Conservation (phyloP, 1,140 invertebrate genomes). For the Palaemon carinicauda region DNA sequence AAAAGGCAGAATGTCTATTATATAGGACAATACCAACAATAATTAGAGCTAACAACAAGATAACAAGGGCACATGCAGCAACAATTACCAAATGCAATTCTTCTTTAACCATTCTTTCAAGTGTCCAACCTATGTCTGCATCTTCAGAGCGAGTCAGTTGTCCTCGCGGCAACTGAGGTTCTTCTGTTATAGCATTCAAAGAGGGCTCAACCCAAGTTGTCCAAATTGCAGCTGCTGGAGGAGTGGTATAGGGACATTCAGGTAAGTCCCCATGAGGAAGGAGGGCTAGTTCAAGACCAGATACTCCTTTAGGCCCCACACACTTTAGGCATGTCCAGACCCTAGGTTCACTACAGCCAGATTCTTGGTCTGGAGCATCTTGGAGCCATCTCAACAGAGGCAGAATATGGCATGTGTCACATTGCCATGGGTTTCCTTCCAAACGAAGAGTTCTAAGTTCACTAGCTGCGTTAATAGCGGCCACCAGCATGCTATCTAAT, state of each 20-base stretch:
- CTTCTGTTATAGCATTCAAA: slow-evolving; percentile 28
- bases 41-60: slow-evolving; percentile 63
- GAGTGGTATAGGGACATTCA: slow-evolving; percentile 33
- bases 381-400: slow-evolving; percentile 62
- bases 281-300: slow-evolving; percentile 53
- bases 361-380: slow-evolving; percentile 58
- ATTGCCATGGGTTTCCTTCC: slow-evolving; percentile 73
- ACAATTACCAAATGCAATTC: slow-evolving; percentile 61
- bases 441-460: slow-evolving; percentile 66
- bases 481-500: slow-evolving; percentile 69
- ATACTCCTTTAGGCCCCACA: slow-evolving; percentile 52
- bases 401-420: slow-evolving; percentile 71
- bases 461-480: slow-evolving; percentile 66
- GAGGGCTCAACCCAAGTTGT: slow-evolving; percentile 48
- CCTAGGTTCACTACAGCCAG: slow-evolving; percentile 52
- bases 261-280: slow-evolving; percentile 64
- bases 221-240: slow-evolving; percentile 37
- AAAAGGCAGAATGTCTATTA: slow-evolving; percentile 73
- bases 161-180: slow-evolving; percentile 46
- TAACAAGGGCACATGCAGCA: slow-evolving; percentile 62
- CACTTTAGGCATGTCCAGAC: slow-evolving; percentile 59
- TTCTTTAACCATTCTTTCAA: slow-evolving; percentile 28
- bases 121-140: slow-evolving; percentile 37
- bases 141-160: slow-evolving; percentile 47
- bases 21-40: slow-evolving; percentile 64